Conservation (phyloP, 2,113 vertebrate species). For the rabbit (Oryctolagus cuniculus) region DNA sequence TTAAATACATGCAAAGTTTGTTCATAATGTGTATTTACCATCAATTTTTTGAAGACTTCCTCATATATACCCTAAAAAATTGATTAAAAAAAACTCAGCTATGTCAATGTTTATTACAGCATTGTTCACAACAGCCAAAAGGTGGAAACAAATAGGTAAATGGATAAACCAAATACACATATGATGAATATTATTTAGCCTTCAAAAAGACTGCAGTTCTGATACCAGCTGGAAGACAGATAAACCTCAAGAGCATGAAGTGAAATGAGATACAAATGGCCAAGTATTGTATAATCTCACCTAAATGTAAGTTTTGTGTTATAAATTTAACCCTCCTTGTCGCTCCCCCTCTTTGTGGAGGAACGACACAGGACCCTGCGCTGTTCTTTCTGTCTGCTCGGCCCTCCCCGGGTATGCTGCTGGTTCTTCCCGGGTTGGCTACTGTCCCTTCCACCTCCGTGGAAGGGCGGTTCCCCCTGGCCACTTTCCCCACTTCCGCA, state of each 20-base stretch:
- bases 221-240: neutral
- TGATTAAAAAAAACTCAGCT: neutral
- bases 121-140: slow-evolving; percentile 33
- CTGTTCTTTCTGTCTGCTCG: too few species aligned
- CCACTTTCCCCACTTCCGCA: too few species aligned
- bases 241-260: neutral
- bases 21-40: too few species aligned
- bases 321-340: too few species aligned
- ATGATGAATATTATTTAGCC: neutral
- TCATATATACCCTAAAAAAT: neutral
- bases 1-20: too few species aligned
- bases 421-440: too few species aligned
- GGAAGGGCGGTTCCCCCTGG: too few species aligned
- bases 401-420: too few species aligned
- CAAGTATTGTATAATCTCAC: neutral
- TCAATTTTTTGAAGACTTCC: too few species aligned
- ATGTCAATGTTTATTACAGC: neutral
- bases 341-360: too few species aligned
- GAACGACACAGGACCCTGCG: too few species aligned
- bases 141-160: neutral
- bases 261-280: slow-evolving; percentile 38
- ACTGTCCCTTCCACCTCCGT: too few species aligned
- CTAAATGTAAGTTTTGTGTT: slow-evolving; percentile 26
- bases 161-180: neutral
- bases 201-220: slow-evolving; percentile 28